A percentile compares a stretch with the other conserved stretches of the same genome.
These are phyloP conservation scores for Hylaea fasciaria DNA, from an alignment of 2,888 invertebrate species.

Conservation along the genomic window DNA sequence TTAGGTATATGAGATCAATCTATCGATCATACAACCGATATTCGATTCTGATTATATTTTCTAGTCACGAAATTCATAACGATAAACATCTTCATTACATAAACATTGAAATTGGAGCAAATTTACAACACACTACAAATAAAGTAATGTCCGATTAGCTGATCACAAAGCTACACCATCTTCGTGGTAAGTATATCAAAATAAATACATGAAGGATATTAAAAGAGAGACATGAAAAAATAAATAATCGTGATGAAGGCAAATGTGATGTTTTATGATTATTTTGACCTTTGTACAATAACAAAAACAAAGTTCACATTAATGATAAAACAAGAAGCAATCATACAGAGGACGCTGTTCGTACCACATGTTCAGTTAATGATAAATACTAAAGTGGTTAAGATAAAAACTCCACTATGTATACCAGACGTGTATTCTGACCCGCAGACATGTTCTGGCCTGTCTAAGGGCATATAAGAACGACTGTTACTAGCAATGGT, in stretches of 20 bases:
- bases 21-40: constrained; percentile 48
- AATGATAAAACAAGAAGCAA: constrained; percentile 4
- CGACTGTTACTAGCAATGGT: not conserved
- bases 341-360: constrained; percentile 5
- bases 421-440: constrained; percentile 28
- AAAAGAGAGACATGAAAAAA: not conserved
- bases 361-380: constrained; percentile 18
- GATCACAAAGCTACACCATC: not conserved
- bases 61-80: constrained; percentile 45
- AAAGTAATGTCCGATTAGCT: not conserved
- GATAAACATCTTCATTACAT: constrained; percentile 33
- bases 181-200: too few species aligned
- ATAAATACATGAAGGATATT: not conserved
- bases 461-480: constrained; percentile 17
- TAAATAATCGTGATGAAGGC: not conserved
- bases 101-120: constrained; percentile 11
- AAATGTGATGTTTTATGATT: not conserved
- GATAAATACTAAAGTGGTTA: constrained; percentile 23
- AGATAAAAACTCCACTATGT: constrained; percentile 34
- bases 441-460: constrained; percentile 15
- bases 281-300: constrained; percentile 2
- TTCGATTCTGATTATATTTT: constrained; percentile 40
- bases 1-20: constrained; percentile 3
- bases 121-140: not conserved
- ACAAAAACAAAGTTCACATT: constrained; percentile 15